Conservation (phyloP, 2,113 vertebrate genomes). For the Aegypius monachus region DNA sequence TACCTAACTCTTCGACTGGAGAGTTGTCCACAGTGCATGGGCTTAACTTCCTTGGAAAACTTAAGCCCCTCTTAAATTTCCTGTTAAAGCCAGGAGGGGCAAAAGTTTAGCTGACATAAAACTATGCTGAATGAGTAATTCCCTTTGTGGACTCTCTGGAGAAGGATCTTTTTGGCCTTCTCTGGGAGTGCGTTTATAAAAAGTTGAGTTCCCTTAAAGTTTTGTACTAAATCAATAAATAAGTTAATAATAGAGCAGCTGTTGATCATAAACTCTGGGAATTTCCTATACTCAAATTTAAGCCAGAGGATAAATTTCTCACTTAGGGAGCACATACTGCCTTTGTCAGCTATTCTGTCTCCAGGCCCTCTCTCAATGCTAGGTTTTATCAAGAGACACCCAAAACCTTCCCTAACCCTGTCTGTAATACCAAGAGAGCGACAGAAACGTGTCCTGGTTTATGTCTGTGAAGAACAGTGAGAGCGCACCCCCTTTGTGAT, state of each 20-base stretch:
- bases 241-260: slow-evolving; percentile 2
- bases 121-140: not conserved
- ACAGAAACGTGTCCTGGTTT: not conserved
- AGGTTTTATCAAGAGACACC: not conserved
- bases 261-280: not conserved
- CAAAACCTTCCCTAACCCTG: not conserved
- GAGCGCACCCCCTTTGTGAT: accelerated
- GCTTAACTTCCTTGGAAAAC: not conserved
- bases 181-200: not conserved
- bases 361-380: not conserved
- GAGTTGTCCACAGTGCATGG: not conserved
- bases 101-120: not conserved
- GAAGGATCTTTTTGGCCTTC: not conserved
- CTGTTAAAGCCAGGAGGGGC: not conserved
- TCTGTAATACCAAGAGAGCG: not conserved
- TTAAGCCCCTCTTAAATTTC: not conserved
- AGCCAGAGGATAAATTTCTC: not conserved
- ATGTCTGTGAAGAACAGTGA: not conserved
- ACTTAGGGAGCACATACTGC: not conserved
- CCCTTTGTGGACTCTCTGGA: not conserved
- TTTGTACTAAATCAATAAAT: not conserved
- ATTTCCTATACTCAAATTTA: not conserved
- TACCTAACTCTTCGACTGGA: not conserved
- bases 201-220: not conserved
- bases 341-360: not conserved